Percentiles rank a stretch among this genome's conserved stretches.
phyloP scores from a whole-genome alignment of 2,888 invertebrate genomes.

The Agriopis leucophaearia region DNA sequence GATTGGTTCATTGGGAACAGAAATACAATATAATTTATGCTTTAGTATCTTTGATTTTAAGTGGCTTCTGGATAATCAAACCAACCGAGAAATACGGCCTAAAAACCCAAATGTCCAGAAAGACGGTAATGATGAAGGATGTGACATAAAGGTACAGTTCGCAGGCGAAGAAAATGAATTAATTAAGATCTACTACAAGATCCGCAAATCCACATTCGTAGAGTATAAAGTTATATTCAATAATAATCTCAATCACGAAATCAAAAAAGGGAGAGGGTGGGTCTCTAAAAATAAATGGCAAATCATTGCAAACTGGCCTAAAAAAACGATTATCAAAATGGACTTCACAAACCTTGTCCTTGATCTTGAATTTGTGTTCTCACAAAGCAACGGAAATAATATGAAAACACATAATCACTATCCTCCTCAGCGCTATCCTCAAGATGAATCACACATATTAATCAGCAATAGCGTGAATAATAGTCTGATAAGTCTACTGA shows the following conservation, averaged over 20 bases:
- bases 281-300: neutral
- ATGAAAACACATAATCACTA: too few relatives aligned
- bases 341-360: neutral
- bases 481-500: slow-evolving; percentile 4
- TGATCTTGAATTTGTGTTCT: neutral
- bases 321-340: neutral
- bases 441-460: neutral
- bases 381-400: neutral
- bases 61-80: neutral
- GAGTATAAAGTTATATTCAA: too few relatives aligned
- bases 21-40: neutral
- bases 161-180: neutral
- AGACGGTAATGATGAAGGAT: neutral
- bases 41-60: neutral
- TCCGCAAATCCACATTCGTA: neutral
- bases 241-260: too few relatives aligned
- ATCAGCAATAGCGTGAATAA: too few relatives aligned
- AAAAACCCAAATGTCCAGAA: neutral
- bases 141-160: neutral
- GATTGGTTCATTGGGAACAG: too few relatives aligned
- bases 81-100: slow-evolving; percentile 5
- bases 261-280: neutral
- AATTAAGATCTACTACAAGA: neutral
- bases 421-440: too few relatives aligned
- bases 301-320: neutral